phyloP scores from a whole-genome alignment of 30 jellyfish, hydroid and myxozoan genomes.

The Aurelia sp. region DNA sequence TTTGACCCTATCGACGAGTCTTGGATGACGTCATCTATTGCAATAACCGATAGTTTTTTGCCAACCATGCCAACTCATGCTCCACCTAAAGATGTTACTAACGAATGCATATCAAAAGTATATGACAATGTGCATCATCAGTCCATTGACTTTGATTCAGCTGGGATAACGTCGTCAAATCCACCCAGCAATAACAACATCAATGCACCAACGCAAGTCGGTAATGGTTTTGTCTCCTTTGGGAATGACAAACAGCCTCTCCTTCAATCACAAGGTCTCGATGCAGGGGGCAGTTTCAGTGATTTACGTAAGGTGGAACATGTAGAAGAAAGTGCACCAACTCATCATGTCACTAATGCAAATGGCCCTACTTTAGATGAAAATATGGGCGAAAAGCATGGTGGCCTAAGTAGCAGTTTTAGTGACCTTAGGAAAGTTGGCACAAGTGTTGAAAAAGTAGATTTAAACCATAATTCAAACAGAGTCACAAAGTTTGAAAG shows the following conservation, averaged over 20 bases:
- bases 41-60: slow-evolving; percentile 44
- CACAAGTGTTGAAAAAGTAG: slow-evolving; percentile 4
- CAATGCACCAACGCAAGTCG: neutral
- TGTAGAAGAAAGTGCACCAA: neutral
- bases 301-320: slow-evolving; percentile 18
- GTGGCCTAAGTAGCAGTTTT: slow-evolving; percentile 57
- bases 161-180: neutral
- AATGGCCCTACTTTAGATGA: neutral
- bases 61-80: slow-evolving; percentile 7
- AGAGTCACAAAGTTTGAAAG: slow-evolving; percentile 43
- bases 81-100: slow-evolving; percentile 16
- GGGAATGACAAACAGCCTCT: neutral
- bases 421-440: slow-evolving; percentile 51
- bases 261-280: neutral
- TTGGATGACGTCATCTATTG: slow-evolving; percentile 73
- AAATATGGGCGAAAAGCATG: slow-evolving; percentile 28
- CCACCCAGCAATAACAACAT: neutral
- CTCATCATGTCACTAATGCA: neutral
- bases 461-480: slow-evolving; percentile 36
- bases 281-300: slow-evolving; percentile 18
- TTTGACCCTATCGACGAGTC: slow-evolving; percentile 80
- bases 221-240: neutral
- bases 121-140: slow-evolving; percentile 54
- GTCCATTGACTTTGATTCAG: slow-evolving; percentile 28
- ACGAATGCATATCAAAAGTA: slow-evolving; percentile 48